phyloP scores from a whole-genome alignment of 2,888 invertebrate species.

The Oscheius onirici region DNA sequence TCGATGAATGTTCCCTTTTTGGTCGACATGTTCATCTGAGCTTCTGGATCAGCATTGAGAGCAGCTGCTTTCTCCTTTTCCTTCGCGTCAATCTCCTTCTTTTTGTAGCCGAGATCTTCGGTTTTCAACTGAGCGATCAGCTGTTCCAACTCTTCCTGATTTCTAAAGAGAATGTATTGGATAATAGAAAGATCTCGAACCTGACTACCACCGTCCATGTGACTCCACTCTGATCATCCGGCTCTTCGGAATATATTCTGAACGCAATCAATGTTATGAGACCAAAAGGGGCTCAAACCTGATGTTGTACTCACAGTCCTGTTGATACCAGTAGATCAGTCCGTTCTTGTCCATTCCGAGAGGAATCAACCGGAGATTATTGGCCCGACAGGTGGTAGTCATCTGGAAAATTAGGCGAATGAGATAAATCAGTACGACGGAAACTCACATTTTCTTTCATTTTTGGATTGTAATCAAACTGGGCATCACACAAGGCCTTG shows the following conservation, averaged over 20 bases:
- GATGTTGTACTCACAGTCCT: slow-evolving; percentile 68
- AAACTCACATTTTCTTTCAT: slow-evolving; percentile 80
- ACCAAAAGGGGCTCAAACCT: background rate
- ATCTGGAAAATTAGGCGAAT: slow-evolving; percentile 33
- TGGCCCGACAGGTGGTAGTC: slow-evolving; percentile 75
- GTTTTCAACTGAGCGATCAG: slow-evolving; percentile 77
- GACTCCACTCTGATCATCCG: slow-evolving; percentile 80
- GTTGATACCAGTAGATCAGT: slow-evolving; percentile 90
- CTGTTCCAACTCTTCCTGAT: slow-evolving; percentile 83
- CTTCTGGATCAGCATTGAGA: slow-evolving; percentile 30
- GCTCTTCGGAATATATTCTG: slow-evolving; percentile 91
- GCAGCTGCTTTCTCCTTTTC: slow-evolving; percentile 28
- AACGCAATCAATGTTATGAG: slow-evolving; percentile 77
- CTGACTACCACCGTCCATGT: slow-evolving; percentile 65
- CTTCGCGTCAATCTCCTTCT: slow-evolving; percentile 52
- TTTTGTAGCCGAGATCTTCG: slow-evolving; percentile 56
- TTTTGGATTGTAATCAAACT: slow-evolving; percentile 91
- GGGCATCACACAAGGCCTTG: slow-evolving; percentile 73
- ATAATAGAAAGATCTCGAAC: slow-evolving; percentile 34
- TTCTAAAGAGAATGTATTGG: slow-evolving; percentile 73
- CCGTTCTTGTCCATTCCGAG: slow-evolving; percentile 91
- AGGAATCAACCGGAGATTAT: slow-evolving; percentile 86
- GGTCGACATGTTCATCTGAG: slow-evolving; percentile 40
- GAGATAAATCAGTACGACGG: background rate
- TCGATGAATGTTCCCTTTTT: slow-evolving; percentile 62